These are phyloP conservation scores for Takifugu ocellatus DNA, from an alignment of 2,797 vertebrate species.

Conservation along the genomic window DNA sequence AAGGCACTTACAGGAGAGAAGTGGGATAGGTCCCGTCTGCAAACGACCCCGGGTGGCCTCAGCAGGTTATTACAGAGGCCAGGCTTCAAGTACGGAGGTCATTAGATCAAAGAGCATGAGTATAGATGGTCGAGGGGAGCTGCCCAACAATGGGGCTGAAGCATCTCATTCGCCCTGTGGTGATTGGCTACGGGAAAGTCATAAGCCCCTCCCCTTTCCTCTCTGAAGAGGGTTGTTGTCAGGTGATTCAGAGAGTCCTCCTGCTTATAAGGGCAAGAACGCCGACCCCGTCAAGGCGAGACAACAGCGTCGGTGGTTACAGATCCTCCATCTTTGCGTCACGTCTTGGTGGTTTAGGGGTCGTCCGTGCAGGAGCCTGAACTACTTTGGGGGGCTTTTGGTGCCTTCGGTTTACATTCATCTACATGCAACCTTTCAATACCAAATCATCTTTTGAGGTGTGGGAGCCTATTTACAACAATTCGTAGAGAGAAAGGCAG, in stretches of 20 bases:
- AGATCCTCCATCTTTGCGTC: background rate
- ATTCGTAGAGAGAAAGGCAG: slow-evolving; percentile 58
- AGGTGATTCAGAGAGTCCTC: no score
- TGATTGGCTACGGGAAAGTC: no score
- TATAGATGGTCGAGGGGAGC: no score
- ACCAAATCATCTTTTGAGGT: slow-evolving; percentile 42
- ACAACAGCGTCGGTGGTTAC: background rate
- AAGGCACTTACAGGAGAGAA: slow-evolving; percentile 78
- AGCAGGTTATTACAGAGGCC: slow-evolving; percentile 24
- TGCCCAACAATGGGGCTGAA: no score
- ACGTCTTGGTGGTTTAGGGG: slow-evolving; percentile 30
- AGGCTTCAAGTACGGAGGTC: slow-evolving; percentile 54
- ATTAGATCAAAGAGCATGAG: slow-evolving; percentile 6
- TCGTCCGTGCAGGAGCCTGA: slow-evolving; percentile 28
- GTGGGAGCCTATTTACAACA: slow-evolving; percentile 66
- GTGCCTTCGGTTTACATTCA: slow-evolving; percentile 65
- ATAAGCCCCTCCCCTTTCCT: no score
- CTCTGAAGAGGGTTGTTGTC: no score
- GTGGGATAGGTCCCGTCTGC: slow-evolving; percentile 48
- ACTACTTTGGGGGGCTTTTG: slow-evolving; percentile 33
- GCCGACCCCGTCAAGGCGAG: no score
- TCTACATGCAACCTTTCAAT: slow-evolving; percentile 63
- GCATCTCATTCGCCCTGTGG: no score
- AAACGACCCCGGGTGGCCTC: slow-evolving; percentile 44
- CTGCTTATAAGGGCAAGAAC: no score